A percentile compares a stretch with the other conserved stretches of the same genome.
Evolutionary conservation across 2,888 invertebrate genomes (phyloP).

Genomic region (Lasioglossum zephyrum): DNA sequence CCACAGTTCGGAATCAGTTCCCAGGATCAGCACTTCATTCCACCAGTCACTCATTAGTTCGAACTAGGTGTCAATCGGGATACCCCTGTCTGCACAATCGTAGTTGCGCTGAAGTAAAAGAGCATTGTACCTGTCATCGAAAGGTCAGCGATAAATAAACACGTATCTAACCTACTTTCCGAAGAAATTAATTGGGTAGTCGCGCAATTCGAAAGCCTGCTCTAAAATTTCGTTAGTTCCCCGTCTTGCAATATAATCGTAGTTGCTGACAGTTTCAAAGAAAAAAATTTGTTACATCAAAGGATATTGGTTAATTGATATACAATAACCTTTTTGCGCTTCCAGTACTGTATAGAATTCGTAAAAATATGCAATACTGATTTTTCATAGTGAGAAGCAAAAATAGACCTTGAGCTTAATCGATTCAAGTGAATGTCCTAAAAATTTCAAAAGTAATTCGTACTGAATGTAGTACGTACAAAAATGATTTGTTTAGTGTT

Average conservation of each 20-base stretch:
- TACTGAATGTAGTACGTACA: too few relatives aligned
- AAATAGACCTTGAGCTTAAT: neutral
- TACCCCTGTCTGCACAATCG: neutral
- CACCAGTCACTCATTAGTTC: neutral
- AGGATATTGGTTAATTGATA: too few relatives aligned
- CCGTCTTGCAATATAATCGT: neutral
- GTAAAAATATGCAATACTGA: too few relatives aligned
- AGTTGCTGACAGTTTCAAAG: neutral
- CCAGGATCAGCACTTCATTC: neutral
- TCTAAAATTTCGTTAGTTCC: neutral
- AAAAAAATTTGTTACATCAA: too few relatives aligned
- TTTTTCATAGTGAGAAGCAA: too few relatives aligned
- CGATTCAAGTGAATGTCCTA: too few relatives aligned
- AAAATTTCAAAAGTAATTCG: too few relatives aligned
- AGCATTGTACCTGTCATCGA: neutral
- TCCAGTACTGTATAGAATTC: too few relatives aligned
- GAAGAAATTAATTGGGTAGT: neutral
- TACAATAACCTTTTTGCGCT: too few relatives aligned
- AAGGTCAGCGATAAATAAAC: neutral
- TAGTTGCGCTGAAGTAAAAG: neutral
- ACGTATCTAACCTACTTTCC: neutral
- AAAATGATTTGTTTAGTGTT: too few relatives aligned
- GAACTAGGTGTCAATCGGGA: neutral
- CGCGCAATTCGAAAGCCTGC: neutral
- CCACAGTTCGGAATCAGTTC: neutral